Percentiles rank a stretch among this genome's conserved stretches.
phyloP scores from a whole-genome alignment of 2,888 invertebrate genomes.

The Ischnus inquisitorius region DNA sequence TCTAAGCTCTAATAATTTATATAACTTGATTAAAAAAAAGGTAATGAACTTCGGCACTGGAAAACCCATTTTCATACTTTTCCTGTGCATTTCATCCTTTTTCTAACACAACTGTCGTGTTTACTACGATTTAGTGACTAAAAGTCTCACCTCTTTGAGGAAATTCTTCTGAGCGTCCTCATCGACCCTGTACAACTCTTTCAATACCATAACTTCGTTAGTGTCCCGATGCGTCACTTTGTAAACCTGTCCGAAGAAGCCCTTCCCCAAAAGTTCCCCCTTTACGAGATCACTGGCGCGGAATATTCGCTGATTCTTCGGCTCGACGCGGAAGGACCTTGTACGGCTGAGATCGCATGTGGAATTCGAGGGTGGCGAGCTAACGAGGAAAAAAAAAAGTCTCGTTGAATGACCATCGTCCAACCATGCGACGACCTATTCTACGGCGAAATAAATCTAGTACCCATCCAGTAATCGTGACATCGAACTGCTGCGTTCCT shows the following conservation, averaged over 20 bases:
- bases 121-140: slow-evolving; percentile 12
- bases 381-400: slow-evolving; percentile 20
- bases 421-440: not conserved
- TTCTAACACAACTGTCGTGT: not conserved
- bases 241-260: slow-evolving; percentile 97
- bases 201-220: slow-evolving; percentile 97
- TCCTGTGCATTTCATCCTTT: not conserved
- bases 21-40: not conserved
- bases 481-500: slow-evolving; percentile 95
- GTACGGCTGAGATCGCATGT: slow-evolving; percentile 93
- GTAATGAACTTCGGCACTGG: not conserved
- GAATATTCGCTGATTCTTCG: slow-evolving; percentile 92
- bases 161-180: slow-evolving; percentile 98
- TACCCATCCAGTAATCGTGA: slow-evolving; percentile 93
- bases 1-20: not conserved
- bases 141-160: slow-evolving; percentile 92
- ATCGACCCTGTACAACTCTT: slow-evolving; percentile 96
- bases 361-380: slow-evolving; percentile 82
- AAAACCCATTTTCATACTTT: not conserved
- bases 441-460: slow-evolving; percentile 74
- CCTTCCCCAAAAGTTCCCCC: slow-evolving; percentile 96
- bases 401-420: slow-evolving; percentile 37
- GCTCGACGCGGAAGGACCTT: slow-evolving; percentile 93
- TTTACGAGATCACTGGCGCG: slow-evolving; percentile 95
- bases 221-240: slow-evolving; percentile 96